Base-by-base conservation (phyloP, 1,140 invertebrate genomes). In the Subanguina moxae region DNA sequence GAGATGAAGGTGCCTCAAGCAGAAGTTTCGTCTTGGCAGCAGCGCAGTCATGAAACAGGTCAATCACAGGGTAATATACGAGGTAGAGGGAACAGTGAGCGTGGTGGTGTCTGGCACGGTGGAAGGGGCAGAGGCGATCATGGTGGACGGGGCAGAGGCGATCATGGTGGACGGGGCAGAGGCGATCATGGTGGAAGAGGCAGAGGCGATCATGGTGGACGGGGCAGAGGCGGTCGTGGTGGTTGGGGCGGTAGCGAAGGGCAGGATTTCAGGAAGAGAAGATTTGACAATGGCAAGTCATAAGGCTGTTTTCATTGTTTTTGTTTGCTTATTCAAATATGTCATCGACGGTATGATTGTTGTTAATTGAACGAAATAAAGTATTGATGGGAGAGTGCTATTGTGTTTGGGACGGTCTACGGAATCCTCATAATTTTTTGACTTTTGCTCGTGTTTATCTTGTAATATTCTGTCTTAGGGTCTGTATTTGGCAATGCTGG, bases 1-100 rank as follows among this genome's bases (percentile, higher is more conserved):
- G 27, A 61, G 62, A 65, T 68, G 65, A 28, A 42, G n/a, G 38
- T 43, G 56, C 43, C 45, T 32, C 66, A 48, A 42, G 32, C 57
- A 3, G 66, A 68, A 42, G 62, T 58, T n/a, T 63, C 27, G 65
- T 1, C 46, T 25, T 48, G 57, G 57, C 27, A 43, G 48, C 21
- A 52, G 25, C 1, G 59, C 27, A 52, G 25, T 30, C 57, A 56
- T 25, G 32, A 28, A 21, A 23, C 25, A 27, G 7, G 19, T 7
- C 15, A 27, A 19, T 3, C 38, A 1, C 23, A 11, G 13, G 19
- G 1, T 52, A 28, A 27, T 19, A 21, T 23, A 3, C 43, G 43
- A 56, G 43, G 63, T n/a, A 15, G 56, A 57, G 56, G 56, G 25
- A 8, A 8, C 15, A n/a, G 32, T 58, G 27, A 28, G 28, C 27